These are phyloP conservation scores for Hystrix brachyura DNA, from an alignment of 2,113 vertebrate species.

Conservation along the genomic window DNA sequence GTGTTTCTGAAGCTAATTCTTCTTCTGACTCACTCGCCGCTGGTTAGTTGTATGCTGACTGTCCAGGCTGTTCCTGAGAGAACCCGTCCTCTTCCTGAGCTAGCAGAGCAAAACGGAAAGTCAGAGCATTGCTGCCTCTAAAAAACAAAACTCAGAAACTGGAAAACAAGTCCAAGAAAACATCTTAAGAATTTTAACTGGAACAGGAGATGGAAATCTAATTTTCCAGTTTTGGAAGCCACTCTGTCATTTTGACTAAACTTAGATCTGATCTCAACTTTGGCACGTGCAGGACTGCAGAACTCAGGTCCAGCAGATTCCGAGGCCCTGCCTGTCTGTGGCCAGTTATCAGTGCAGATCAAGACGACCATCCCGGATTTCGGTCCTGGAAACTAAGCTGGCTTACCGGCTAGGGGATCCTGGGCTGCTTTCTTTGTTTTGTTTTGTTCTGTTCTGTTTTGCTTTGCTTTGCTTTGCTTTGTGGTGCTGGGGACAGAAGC, in stretches of 20 bases:
- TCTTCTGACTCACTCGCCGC: background rate
- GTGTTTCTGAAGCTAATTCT: background rate
- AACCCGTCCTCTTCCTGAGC: background rate
- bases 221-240: constrained; percentile 56
- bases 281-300: background rate
- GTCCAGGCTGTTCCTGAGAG: background rate
- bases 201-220: constrained; percentile 10
- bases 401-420: background rate
- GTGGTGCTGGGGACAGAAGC: background rate
- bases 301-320: background rate
- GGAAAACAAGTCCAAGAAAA: background rate
- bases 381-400: background rate
- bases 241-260: background rate
- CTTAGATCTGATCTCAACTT: background rate
- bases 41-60: background rate
- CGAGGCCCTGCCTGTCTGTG: background rate
- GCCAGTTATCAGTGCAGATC: background rate
- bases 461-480: background rate
- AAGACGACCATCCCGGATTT: background rate
- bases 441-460: background rate
- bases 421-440: background rate
- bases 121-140: background rate
- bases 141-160: background rate
- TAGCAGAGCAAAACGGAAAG: background rate
- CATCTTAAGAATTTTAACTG: constrained; percentile 7